These are phyloP conservation scores for Palythoa grandiflora DNA, from an alignment of 92 coral and sea anemone genomes.

Conservation along the genomic window DNA sequence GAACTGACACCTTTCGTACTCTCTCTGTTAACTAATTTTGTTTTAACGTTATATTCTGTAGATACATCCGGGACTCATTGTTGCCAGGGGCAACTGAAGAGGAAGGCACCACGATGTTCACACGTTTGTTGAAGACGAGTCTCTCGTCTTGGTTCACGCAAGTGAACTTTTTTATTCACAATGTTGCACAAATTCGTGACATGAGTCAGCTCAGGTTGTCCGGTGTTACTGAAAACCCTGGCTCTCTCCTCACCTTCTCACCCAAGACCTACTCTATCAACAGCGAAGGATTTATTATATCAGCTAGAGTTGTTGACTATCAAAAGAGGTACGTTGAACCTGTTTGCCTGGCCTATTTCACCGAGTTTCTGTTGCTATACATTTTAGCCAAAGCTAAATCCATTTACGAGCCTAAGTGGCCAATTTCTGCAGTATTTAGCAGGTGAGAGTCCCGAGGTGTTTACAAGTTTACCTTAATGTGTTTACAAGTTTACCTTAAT, in stretches of 20 bases:
- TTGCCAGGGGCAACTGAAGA: conserved; percentile 89
- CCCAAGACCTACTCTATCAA: conserved; percentile 74
- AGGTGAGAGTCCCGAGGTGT: too few species aligned
- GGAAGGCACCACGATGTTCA: conserved; percentile 94
- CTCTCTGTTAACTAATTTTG: not conserved
- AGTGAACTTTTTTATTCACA: conserved; percentile 98
- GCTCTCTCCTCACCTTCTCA: conserved; percentile 89
- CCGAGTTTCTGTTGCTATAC: too few species aligned
- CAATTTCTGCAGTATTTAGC: too few species aligned
- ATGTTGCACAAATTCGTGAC: conserved; percentile 97
- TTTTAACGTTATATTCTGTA: not conserved
- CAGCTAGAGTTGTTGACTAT: conserved; percentile 97
- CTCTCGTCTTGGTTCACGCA: conserved; percentile 97
- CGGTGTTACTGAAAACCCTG: conserved; percentile 49
- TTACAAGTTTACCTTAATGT: too few species aligned
- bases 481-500: too few species aligned
- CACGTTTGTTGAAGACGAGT: conserved; percentile 92
- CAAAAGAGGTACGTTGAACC: conserved; percentile 73
- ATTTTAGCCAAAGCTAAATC: too few species aligned
- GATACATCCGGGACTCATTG: conserved; percentile 94
- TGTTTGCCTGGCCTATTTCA: too few species aligned
- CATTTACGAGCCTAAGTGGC: not conserved
- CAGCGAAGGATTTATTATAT: conserved; percentile 81
- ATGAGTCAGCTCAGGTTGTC: conserved; percentile 79
- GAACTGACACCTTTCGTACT: not conserved